phyloP scores from a whole-genome alignment of 2,113 vertebrate genomes.

The Psittacula cyanocephala region DNA sequence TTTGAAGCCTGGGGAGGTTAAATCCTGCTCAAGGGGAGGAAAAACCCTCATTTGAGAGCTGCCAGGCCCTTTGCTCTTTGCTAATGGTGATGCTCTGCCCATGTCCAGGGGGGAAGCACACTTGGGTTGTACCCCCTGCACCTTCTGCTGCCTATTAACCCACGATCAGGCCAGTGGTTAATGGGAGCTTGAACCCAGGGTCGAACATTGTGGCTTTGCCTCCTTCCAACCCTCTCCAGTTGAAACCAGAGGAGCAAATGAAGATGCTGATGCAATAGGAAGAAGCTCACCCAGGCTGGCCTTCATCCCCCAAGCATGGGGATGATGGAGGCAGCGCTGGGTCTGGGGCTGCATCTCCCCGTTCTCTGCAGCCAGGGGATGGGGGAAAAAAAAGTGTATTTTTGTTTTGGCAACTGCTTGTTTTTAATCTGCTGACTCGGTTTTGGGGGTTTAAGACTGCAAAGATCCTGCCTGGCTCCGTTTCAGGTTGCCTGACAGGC shows the following conservation, averaged over 20 bases:
- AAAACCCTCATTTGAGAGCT: fast-evolving
- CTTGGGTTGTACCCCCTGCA: no score
- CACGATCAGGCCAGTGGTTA: not conserved
- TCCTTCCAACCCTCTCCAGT: not conserved
- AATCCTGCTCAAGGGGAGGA: not conserved
- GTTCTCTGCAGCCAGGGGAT: not conserved
- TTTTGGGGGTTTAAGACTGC: not conserved
- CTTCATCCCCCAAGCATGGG: not conserved
- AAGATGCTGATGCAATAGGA: fast-evolving
- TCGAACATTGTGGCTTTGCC: not conserved
- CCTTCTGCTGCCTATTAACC: not conserved
- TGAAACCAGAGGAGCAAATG: not conserved
- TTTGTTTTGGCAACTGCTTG: not conserved
- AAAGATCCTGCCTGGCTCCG: not conserved
- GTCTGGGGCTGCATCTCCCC: not conserved
- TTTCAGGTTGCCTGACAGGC: constrained; percentile 24
- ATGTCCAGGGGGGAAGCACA: fast-evolving
- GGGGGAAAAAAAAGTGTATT: not conserved
- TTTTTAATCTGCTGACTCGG: not conserved
- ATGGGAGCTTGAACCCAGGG: not conserved
- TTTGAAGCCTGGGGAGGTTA: not conserved
- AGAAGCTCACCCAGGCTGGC: not conserved
- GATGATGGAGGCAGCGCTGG: not conserved
- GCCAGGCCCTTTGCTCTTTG: not conserved
- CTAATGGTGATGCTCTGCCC: not conserved